Evolutionary conservation across 1,140 invertebrate species (phyloP).

Genomic region (Cyphomyrmex costatus): DNA sequence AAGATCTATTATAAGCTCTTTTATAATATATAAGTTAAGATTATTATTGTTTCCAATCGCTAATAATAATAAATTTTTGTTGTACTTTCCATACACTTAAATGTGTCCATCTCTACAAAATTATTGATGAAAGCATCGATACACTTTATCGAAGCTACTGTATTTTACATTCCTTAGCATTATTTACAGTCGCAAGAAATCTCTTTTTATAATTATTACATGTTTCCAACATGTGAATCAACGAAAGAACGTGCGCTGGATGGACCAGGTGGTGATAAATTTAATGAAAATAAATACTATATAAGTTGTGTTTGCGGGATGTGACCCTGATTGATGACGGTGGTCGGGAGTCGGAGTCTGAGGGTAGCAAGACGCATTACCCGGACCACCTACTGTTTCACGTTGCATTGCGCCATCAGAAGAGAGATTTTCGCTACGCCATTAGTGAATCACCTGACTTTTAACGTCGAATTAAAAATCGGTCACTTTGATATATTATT

Average conservation of each 20-base stretch:
- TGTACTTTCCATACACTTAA: background rate
- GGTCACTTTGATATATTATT: constrained; percentile 13
- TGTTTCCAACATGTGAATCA: background rate
- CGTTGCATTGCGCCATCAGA: constrained; percentile 78
- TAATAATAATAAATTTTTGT: background rate
- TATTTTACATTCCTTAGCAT: background rate
- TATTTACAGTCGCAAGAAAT: background rate
- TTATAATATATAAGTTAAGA: constrained; percentile 27
- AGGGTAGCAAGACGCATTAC: constrained; percentile 86
- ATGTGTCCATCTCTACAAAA: background rate
- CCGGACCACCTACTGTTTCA: constrained; percentile 84
- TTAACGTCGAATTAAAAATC: constrained; percentile 72
- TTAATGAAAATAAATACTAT: constrained; percentile 87
- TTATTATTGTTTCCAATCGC: background rate
- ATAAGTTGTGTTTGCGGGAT: constrained; percentile 82
- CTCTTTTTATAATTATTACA: background rate
- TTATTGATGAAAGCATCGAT: constrained; percentile 1
- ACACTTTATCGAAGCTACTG: background rate
- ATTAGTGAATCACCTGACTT: constrained; percentile 72
- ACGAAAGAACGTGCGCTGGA: constrained; percentile 17
- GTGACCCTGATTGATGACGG: constrained; percentile 86
- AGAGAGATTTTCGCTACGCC: constrained; percentile 75
- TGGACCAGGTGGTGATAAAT: constrained; percentile 68
- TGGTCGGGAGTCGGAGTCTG: constrained; percentile 79
- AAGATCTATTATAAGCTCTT: background rate